These are phyloP conservation scores for Zygogramma bicolorata DNA, from an alignment of 2,888 invertebrate genomes.

Conservation along the genomic window DNA sequence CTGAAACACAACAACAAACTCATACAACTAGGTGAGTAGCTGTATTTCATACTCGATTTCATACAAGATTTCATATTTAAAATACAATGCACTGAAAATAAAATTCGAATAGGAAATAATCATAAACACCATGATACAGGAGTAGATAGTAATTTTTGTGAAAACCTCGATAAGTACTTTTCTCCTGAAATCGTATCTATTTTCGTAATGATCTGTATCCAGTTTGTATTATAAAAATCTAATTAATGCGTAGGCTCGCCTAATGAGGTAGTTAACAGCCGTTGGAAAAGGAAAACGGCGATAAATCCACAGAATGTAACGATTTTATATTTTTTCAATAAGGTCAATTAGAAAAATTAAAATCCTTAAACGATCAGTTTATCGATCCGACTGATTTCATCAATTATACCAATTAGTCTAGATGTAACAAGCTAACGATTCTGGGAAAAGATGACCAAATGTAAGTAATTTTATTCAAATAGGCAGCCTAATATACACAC, in stretches of 20 bases:
- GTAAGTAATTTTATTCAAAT: constrained; percentile 2
- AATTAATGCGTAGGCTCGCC: neutral
- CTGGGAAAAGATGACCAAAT: constrained; percentile 12
- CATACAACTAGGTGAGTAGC: too few species aligned
- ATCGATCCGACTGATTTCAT: constrained; percentile 18
- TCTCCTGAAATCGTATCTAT: too few species aligned
- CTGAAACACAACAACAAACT: too few species aligned
- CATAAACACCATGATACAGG: too few species aligned
- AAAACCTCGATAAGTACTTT: too few species aligned
- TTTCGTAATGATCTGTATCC: too few species aligned
- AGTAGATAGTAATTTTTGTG: too few species aligned
- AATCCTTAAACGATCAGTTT: constrained; percentile 15
- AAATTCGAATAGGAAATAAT: too few species aligned
- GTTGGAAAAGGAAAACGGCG: neutral
- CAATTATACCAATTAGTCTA: constrained; percentile 23
- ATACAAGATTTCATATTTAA: too few species aligned
- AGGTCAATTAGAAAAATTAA: constrained; percentile 22
- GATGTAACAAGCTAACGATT: constrained; percentile 11
- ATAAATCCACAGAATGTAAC: neutral
- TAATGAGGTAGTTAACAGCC: neutral
- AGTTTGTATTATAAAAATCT: neutral
- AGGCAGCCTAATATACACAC: too few species aligned
- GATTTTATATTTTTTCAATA: constrained; percentile 8
- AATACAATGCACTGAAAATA: too few species aligned
- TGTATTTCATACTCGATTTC: too few species aligned